phyloP scores from a whole-genome alignment of 1,140 invertebrate genomes.

The Euura lappo region DNA sequence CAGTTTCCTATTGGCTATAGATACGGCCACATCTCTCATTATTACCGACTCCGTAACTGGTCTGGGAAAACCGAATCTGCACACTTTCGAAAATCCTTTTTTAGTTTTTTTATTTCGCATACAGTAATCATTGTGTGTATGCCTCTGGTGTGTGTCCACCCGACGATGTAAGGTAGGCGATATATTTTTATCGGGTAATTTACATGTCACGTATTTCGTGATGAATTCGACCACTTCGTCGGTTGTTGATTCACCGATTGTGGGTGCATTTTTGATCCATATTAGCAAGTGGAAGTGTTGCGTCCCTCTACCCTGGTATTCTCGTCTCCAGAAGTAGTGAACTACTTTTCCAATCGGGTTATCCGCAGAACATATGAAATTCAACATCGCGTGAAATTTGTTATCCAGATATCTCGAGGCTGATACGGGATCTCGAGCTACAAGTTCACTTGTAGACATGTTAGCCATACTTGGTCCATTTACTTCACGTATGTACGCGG shows the following conservation, averaged over 20 bases:
- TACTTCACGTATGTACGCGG: slow-evolving; percentile 28
- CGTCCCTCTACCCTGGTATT: slow-evolving; percentile 35
- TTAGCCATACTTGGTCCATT: slow-evolving; percentile 14
- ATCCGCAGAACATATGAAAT: slow-evolving; percentile 31
- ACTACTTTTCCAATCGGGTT: slow-evolving; percentile 35
- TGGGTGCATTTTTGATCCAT: slow-evolving; percentile 40
- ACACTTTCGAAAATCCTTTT: slow-evolving; percentile 27
- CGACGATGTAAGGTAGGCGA: slow-evolving; percentile 30
- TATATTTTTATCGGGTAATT: slow-evolving; percentile 29
- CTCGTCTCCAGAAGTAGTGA: slow-evolving; percentile 34
- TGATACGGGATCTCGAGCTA: slow-evolving; percentile 32
- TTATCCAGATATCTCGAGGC: slow-evolving; percentile 36
- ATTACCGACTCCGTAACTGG: slow-evolving; percentile 31
- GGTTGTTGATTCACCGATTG: slow-evolving; percentile 17
- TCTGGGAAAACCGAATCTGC: slow-evolving; percentile 39
- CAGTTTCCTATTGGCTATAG: slow-evolving; percentile 33
- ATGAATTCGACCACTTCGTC: slow-evolving; percentile 43
- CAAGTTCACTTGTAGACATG: slow-evolving; percentile 17
- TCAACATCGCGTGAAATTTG: slow-evolving; percentile 36
- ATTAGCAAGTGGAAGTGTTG: slow-evolving; percentile 42
- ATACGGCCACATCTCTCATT: slow-evolving; percentile 30
- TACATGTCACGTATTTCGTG: slow-evolving; percentile 42
- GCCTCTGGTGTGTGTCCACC: slow-evolving; percentile 32
- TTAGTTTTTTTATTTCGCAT: slow-evolving; percentile 24
- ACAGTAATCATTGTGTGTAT: slow-evolving; percentile 32